A percentile compares a stretch with the other conserved stretches of the same genome.
phyloP scores from a whole-genome alignment of 2,113 vertebrate species.

The Chrysochloris asiatica region DNA sequence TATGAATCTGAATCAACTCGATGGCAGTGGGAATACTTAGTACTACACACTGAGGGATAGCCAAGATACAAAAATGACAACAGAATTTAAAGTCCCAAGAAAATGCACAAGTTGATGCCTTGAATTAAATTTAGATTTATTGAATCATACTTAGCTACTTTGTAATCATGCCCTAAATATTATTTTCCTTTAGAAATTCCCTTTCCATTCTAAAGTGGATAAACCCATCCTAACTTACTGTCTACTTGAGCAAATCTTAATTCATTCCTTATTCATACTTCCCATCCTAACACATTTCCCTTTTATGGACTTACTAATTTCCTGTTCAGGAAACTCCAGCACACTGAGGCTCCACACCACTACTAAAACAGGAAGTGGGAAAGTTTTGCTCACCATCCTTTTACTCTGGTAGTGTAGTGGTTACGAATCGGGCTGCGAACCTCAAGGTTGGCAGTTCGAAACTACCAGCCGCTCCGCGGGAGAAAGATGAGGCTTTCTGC shows the following conservation, averaged over 20 bases:
- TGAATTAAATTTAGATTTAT: constrained; percentile 55
- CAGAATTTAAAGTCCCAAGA: constrained; percentile 28
- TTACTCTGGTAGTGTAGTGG: too few species aligned
- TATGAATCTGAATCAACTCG: too few species aligned
- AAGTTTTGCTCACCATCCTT: constrained; percentile 41
- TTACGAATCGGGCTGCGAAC: too few species aligned
- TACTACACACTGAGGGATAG: constrained; percentile 27
- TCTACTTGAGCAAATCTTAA: constrained; percentile 34
- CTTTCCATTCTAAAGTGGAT: constrained; percentile 15
- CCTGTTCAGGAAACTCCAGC: constrained; percentile 11
- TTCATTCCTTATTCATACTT: constrained; percentile 60
- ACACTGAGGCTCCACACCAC: not conserved
- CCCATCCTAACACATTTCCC: constrained; percentile 46
- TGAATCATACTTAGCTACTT: constrained; percentile 27
- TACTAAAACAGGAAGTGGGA: constrained; percentile 40
- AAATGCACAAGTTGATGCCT: constrained; percentile 45
- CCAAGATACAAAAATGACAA: constrained; percentile 46
- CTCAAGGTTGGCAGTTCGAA: too few species aligned
- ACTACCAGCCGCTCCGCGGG: too few species aligned
- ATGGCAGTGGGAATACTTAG: too few species aligned
- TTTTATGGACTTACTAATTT: constrained; percentile 53
- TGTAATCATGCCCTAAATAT: constrained; percentile 27
- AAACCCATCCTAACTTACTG: constrained; percentile 15
- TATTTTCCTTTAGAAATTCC: constrained; percentile 57
- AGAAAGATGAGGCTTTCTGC: too few species aligned